Evolutionary conservation across 2,113 vertebrate genomes (phyloP), one percentile per base, ranked within the genome.

Genomic region (Cygnus atratus): DNA sequence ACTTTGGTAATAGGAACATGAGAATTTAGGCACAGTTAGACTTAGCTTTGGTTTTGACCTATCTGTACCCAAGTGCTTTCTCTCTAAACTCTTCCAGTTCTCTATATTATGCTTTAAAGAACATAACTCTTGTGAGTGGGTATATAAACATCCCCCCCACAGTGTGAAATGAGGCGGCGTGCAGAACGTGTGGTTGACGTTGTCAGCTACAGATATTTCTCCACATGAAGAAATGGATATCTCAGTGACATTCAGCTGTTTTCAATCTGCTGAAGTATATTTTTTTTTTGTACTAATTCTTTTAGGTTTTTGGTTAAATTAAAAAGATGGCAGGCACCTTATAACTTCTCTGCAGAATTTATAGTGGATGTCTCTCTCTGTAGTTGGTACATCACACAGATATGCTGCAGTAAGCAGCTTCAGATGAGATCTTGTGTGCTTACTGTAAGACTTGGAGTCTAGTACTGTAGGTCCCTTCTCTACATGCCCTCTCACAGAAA

Each of bases 111-210:
- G 50, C 93, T 95, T 93, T 97, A 94, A 96, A 95, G 79, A 88
- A 62, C 80, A 31, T 25, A 66, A 48, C 0, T n/a, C 63, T 65
- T 95, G 84, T 82, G 89, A 97, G 67, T 95, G 67, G 25, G 14
- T 94, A 58, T 92, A 85, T 96, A 97, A 97, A 97, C 94, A 92
- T 93, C 59, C 78, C 77, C 50, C 76, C 90, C 75, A 37, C 75
- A 80, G 91, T 0, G 7, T 35, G 50, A 87, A 97, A 96, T 10
- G 61, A 95, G 90, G 88, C 71, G 33, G 91, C 59, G 4, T 73
- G 62, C 82, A 61, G 95, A 89, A 96, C 3, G 3, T 87, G 68
- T 58, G 91, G 85, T 74, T 93, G 81, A 88, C 93, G 31, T 78
- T 92, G 80, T 97, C 67, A 41, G 52, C 67, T 95, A 66, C 72